phyloP scores from a whole-genome alignment of 2,113 vertebrate species.

The Dasyprocta punctata region DNA sequence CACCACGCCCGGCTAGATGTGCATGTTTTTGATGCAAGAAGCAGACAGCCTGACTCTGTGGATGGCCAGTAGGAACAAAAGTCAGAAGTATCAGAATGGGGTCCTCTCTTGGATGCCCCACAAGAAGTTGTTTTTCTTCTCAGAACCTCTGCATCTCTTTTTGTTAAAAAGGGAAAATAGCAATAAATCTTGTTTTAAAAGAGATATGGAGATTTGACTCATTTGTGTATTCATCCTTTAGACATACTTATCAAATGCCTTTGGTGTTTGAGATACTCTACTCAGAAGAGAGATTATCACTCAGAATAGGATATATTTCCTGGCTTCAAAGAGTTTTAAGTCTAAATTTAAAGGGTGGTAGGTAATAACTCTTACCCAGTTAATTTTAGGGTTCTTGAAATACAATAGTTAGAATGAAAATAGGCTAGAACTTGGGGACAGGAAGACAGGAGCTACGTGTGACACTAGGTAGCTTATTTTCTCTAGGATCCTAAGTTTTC shows the following conservation, averaged over 20 bases:
- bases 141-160: background rate
- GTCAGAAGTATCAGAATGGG: background rate
- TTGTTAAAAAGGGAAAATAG: background rate
- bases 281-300: background rate
- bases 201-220: background rate
- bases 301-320: background rate
- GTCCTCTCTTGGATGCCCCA: background rate
- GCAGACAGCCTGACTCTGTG: background rate
- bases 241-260: background rate
- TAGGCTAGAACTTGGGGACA: background rate
- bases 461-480: background rate
- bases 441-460: background rate
- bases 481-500: background rate
- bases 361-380: background rate
- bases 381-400: background rate
- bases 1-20: too few species aligned
- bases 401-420: background rate
- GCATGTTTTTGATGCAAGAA: background rate
- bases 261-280: background rate
- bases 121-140: background rate
- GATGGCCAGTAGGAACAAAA: background rate
- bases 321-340: background rate
- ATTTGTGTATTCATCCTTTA: background rate
- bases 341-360: background rate
- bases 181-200: background rate